Evolutionary conservation across 2,797 vertebrate genomes (phyloP), one percentile per base, ranked within the genome.

Genomic region (Lithobates sylvaticus): DNA sequence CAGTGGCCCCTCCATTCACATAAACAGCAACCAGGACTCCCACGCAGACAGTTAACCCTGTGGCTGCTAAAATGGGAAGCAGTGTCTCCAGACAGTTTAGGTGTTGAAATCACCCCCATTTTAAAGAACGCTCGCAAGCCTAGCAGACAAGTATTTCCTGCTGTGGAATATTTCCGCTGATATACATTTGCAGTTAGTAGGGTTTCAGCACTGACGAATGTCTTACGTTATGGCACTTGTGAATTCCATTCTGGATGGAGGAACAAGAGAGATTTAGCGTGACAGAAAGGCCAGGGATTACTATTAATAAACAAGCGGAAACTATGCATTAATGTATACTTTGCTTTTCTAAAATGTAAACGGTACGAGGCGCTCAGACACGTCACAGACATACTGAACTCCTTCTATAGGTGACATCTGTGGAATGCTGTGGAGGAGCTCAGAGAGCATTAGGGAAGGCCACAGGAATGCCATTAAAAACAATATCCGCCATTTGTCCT

Each of bases 271-370:
- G 69, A 72, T 72, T 72, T 72, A 36, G 67, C 42, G 50, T 58
- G n/a, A 39, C 32, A 27, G 79, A 39, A 73, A 81, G 29, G 29
- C 26, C 29, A 81, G 9, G 69, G 69, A 81, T 64, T 26, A 26
- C 34, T 12, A 39, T 26, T 70, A 42, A 65, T 65, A 65, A 54
- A 21, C 50, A 5, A 8, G 71, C 9, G 79, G 79, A 81, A 81
- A 81, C 50, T 81, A 81, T 81, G 69, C 79, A 72, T 61, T n/a
- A 64, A 72, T 81, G 50, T 61, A 81, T 73, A 81, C 69, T 80
- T 10, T 4, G 78, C 65, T 13, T 44, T 54, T 16, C 27, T 15
- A 36, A 16, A 27, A 81, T 27, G 79, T 61, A 81, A 81, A 72
- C 47, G 13, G 15, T 3, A 21, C 10, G 18, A 72, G 36, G 79